A percentile compares a stretch with the other conserved stretches of the same genome.
Conservation (phyloP, 2,888 invertebrate species). For the Torymus auratus region DNA sequence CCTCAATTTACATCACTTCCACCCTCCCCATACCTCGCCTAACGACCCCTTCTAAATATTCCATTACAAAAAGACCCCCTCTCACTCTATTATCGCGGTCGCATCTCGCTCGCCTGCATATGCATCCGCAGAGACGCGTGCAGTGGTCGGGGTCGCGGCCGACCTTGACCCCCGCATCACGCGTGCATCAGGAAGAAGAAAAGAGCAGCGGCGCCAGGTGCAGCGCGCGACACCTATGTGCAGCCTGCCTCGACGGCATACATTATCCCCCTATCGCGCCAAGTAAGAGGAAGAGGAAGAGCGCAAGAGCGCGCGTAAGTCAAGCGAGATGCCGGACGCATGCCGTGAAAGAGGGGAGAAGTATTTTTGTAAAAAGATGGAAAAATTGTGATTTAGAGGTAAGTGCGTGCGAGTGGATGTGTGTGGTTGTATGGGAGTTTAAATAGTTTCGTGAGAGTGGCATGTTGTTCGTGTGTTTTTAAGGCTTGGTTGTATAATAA, state of each 20-base stretch:
- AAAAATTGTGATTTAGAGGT: not conserved
- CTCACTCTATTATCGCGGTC: too few relatives aligned
- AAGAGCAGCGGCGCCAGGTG: conserved; percentile 54
- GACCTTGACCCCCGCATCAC: conserved; percentile 37
- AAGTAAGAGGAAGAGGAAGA: conserved; percentile 53
- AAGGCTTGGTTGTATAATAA: too few relatives aligned
- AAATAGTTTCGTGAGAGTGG: too few relatives aligned
- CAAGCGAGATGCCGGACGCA: conserved; percentile 4
- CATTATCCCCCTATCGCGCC: conserved; percentile 60
- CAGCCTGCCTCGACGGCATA: conserved; percentile 61
- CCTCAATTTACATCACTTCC: too few relatives aligned
- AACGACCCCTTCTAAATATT: too few relatives aligned
- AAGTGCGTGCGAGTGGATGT: too few relatives aligned
- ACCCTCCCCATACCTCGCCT: too few relatives aligned
- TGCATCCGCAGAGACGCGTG: not conserved
- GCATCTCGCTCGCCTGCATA: too few relatives aligned
- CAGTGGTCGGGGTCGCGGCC: conserved; percentile 7
- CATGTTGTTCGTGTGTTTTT: too few relatives aligned
- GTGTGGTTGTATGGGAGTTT: too few relatives aligned
- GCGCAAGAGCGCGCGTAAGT: conserved; percentile 15
- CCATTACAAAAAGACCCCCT: too few relatives aligned
- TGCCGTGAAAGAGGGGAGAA: not conserved
- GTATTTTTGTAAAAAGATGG: not conserved
- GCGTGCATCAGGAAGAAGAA: not conserved
- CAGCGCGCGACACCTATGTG: conserved; percentile 56